Conservation (phyloP, 2,888 invertebrate genomes). For the Charanyca ferruginea region DNA sequence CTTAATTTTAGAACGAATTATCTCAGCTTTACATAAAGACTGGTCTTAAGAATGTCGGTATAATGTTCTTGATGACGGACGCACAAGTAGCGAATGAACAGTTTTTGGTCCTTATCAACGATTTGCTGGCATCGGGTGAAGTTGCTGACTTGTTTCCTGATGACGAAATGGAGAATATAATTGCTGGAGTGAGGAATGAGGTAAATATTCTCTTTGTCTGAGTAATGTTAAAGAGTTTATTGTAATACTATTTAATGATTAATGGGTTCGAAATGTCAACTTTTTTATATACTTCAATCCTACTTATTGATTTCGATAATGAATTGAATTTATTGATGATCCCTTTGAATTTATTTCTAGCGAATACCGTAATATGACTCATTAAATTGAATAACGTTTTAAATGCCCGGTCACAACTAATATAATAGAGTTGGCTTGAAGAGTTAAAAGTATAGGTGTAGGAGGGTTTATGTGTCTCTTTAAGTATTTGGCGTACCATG, state of each 20-base stretch:
- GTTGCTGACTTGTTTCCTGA: conserved; percentile 98
- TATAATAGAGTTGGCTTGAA: neutral
- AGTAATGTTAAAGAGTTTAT: no score
- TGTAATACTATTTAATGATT: no score
- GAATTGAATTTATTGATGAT: no score
- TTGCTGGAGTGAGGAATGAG: conserved; percentile 95
- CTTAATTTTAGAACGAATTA: conserved; percentile 93
- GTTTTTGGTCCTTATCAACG: conserved; percentile 98
- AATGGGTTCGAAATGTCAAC: no score
- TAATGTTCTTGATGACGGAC: conserved; percentile 99
- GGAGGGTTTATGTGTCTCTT: neutral
- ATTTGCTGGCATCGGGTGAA: conserved; percentile 98
- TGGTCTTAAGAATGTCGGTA: conserved; percentile 98
- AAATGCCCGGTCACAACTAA: neutral
- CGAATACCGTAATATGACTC: neutral
- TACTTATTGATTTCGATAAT: neutral
- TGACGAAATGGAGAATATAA: conserved; percentile 98
- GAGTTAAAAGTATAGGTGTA: neutral
- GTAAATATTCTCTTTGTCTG: conserved; percentile 74
- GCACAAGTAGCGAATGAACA: conserved; percentile 99
- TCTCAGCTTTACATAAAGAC: conserved; percentile 97
- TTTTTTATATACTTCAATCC: no score
- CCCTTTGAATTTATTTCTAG: neutral
- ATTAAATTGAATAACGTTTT: neutral
- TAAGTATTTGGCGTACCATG: neutral